phyloP scores from a whole-genome alignment of 2,888 invertebrate species.

The Caradrina kadenii region DNA sequence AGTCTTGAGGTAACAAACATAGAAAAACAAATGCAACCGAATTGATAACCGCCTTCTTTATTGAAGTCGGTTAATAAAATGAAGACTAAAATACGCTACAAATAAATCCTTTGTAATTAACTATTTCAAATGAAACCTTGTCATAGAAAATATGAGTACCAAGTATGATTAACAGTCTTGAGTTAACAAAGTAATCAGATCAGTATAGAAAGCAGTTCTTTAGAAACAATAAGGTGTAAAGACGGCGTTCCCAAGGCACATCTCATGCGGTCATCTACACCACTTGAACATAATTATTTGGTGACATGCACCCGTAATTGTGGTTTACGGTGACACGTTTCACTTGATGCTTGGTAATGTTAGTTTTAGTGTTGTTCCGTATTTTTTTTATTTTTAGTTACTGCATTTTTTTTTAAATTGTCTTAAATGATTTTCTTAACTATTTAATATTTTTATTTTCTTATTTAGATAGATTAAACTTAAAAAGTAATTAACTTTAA shows the following conservation, averaged over 20 bases:
- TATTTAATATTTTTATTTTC: too few species aligned
- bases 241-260: constrained; percentile 59
- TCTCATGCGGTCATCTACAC: constrained; percentile 66
- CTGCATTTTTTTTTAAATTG: not conserved
- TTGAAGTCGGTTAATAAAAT: too few species aligned
- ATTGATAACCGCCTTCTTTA: too few species aligned
- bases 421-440: not conserved
- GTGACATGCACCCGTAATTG: constrained; percentile 74
- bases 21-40: too few species aligned
- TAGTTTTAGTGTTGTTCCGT: not conserved
- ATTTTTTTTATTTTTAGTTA: constrained; percentile 3
- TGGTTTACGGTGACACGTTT: constrained; percentile 53
- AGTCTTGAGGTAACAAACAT: too few species aligned
- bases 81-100: not conserved
- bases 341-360: constrained; percentile 36
- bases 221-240: constrained; percentile 60
- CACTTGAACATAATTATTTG: constrained; percentile 75
- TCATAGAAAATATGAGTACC: constrained; percentile 1
- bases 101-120: not conserved
- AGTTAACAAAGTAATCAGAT: constrained; percentile 54
- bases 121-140: constrained; percentile 11
- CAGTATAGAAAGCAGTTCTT: constrained; percentile 46
- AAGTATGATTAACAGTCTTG: constrained; percentile 12
- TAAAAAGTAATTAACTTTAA: not conserved
- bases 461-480: not conserved